Percentiles rank a stretch among this genome's conserved stretches.
phyloP scores from a whole-genome alignment of 2,888 invertebrate genomes.

The Erannis defoliaria region DNA sequence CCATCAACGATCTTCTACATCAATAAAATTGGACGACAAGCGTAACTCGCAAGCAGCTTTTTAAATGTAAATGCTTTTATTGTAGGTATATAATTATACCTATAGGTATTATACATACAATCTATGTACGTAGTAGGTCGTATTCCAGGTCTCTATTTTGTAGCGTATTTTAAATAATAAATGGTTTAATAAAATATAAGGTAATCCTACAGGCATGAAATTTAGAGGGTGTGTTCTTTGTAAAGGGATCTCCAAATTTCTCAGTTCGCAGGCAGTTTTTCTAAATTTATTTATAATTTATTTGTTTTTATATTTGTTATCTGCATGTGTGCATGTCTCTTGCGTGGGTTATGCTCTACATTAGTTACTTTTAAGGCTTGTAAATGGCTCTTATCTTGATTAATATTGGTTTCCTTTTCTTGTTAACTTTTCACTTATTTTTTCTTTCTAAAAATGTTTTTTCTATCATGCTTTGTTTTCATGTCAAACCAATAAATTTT shows the following conservation, averaged over 20 bases:
- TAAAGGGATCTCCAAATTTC: no score
- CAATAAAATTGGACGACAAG: no score
- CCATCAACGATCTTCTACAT: no score
- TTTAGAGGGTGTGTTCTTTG: no score
- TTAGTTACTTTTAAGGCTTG: background rate
- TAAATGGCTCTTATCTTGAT: background rate
- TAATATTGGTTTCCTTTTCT: background rate
- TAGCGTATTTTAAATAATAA: background rate
- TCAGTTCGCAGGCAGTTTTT: background rate
- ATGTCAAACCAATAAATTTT: background rate
- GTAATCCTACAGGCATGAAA: no score
- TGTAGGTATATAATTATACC: no score
- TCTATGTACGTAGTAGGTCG: no score
- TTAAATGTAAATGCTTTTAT: no score
- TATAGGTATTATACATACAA: no score
- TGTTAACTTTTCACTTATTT: background rate
- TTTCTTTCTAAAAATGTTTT: background rate
- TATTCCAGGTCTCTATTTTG: background rate
- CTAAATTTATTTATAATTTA: no score
- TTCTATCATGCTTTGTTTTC: background rate
- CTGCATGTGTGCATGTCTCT: constrained; percentile 23
- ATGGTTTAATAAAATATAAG: background rate
- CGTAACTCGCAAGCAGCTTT: no score
- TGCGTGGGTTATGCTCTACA: constrained; percentile 7
- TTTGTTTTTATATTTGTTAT: no score